A percentile compares a stretch with the other conserved stretches of the same genome.
These are phyloP conservation scores for Perca schrenkii DNA, from an alignment of 2,113 vertebrate species.

Conservation along the genomic window DNA sequence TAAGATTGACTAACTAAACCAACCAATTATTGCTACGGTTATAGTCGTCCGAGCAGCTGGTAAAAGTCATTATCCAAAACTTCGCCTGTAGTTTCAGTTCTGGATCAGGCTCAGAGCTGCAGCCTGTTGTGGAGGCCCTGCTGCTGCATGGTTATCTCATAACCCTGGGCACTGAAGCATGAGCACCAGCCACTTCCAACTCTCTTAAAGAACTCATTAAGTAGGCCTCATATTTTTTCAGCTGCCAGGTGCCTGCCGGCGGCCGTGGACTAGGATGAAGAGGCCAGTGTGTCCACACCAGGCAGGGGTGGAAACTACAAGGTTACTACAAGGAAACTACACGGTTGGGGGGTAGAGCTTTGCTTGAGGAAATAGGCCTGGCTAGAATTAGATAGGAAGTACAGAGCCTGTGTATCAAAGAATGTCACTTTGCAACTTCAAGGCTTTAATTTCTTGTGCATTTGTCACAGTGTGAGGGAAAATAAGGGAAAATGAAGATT, in stretches of 20 bases:
- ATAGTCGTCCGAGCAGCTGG: background rate
- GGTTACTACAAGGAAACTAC: constrained; percentile 51
- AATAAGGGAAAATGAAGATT: background rate
- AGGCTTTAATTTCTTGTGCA: background rate
- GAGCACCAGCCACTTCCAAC: constrained; percentile 66
- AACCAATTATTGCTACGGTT: background rate
- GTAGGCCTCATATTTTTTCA: constrained; percentile 72
- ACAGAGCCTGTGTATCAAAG: background rate
- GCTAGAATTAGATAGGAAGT: background rate
- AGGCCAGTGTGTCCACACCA: constrained; percentile 53
- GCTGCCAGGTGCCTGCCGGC: constrained; percentile 61
- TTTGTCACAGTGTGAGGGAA: background rate
- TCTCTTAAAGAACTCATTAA: constrained; percentile 77
- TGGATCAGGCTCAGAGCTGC: constrained; percentile 7
- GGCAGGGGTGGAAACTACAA: constrained; percentile 48
- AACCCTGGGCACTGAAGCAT: constrained; percentile 55
- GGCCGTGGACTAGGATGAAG: constrained; percentile 41
- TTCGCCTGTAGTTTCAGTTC: constrained; percentile 1
- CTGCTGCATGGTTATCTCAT: constrained; percentile 57
- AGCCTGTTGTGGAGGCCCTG: constrained; percentile 35
- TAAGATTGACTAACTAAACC: background rate
- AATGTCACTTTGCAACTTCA: background rate
- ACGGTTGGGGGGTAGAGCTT: background rate
- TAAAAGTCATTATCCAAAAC: background rate
- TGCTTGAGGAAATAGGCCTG: constrained; percentile 22